phyloP scores from a whole-genome alignment of 2,888 invertebrate genomes.

The Sarcophaga caerulescens region DNA sequence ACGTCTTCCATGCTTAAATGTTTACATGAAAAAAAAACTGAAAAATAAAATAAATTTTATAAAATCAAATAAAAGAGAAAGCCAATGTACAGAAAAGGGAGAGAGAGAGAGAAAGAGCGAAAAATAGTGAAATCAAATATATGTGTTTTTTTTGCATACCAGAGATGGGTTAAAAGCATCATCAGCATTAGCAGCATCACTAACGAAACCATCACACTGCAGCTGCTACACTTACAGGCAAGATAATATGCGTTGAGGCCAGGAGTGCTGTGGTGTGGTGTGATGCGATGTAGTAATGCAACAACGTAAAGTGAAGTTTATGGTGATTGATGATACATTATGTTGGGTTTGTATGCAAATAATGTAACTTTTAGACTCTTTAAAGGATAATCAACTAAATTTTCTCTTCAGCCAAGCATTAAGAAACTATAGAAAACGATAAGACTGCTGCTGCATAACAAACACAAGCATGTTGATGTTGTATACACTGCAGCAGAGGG shows the following conservation, averaged over 20 bases:
- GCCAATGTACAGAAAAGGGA: too few species aligned
- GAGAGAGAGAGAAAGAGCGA: too few species aligned
- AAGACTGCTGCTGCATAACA: not conserved
- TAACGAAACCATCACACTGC: not conserved
- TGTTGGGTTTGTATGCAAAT: conserved; percentile 66
- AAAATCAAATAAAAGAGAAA: too few species aligned
- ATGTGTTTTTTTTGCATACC: conserved; percentile 22
- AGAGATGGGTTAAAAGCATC: not conserved
- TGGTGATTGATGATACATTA: conserved; percentile 68
- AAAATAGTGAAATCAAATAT: conserved; percentile 21
- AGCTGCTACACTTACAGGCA: too few species aligned
- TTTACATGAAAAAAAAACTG: not conserved
- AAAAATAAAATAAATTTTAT: not conserved
- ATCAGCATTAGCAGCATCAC: conserved; percentile 31
- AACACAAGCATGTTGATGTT: not conserved
- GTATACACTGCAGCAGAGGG: not conserved
- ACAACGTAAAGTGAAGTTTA: conserved; percentile 62
- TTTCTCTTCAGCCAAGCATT: not conserved
- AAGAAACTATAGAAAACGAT: not conserved
- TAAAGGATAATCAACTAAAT: conserved; percentile 60
- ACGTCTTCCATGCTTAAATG: not conserved
- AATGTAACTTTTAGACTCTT: conserved; percentile 66
- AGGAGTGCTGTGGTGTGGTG: too few species aligned
- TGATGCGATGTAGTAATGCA: conserved; percentile 12
- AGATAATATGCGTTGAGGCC: too few species aligned